A percentile compares a stretch with the other conserved stretches of the same genome.
phyloP scores from a whole-genome alignment of 2,888 invertebrate species.

The Drosophila barbarae region DNA sequence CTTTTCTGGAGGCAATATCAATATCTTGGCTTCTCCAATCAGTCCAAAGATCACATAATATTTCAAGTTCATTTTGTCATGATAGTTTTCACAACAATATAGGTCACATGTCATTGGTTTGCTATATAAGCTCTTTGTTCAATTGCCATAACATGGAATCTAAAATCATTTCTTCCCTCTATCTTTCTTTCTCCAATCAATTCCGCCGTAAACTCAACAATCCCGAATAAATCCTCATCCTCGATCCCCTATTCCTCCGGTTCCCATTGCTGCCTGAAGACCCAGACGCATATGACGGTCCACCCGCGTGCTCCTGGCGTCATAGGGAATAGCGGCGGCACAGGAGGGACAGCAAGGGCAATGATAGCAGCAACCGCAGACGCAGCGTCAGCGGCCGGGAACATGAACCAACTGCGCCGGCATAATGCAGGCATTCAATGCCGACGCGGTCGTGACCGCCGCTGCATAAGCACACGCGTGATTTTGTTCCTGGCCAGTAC shows the following conservation, averaged over 20 bases:
- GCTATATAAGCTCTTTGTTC: neutral
- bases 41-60: neutral
- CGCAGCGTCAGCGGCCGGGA: conserved; percentile 1
- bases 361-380: neutral
- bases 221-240: neutral
- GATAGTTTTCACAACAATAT: neutral
- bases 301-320: conserved; percentile 1
- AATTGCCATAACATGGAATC: conserved; percentile 4
- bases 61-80: neutral
- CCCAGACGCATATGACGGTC: conserved; percentile 14
- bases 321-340: neutral
- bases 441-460: neutral
- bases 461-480: neutral
- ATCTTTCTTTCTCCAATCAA: neutral
- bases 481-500: conserved; percentile 15
- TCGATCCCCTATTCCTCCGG: neutral
- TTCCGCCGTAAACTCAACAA: neutral
- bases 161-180: conserved; percentile 16
- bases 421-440: neutral
- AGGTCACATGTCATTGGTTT: neutral
- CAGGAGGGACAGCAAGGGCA: conserved; percentile 5
- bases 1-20: neutral
- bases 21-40: too few species aligned
- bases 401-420: neutral
- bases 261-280: conserved; percentile 11